Evolutionary conservation across 2,113 vertebrate genomes (phyloP).

Genomic region (rat (Rattus norvegicus)): GRCr8 NC_086020.1:222350501-222351000

Average conservation of each 20-base stretch:
- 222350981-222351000: background rate
- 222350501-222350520: constrained; percentile 11
- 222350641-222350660: background rate
- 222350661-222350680: background rate
- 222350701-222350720: background rate
- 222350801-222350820: background rate
- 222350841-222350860: background rate
- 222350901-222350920: background rate
- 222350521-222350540: constrained; percentile 29
- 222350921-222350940: background rate
- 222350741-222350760: background rate
- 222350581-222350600: too few relatives aligned
- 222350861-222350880: background rate
- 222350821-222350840: background rate
- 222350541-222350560: background rate
- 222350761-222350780: background rate
- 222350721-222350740: background rate
- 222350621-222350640: background rate
- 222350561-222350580: background rate
- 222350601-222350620: background rate
- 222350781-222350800: background rate
- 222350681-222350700: background rate
- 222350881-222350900: constrained; percentile 4
- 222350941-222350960: background rate
- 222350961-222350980: background rate